phyloP scores from a whole-genome alignment of 2,797 vertebrate species.

The Poecilia wingei region DNA sequence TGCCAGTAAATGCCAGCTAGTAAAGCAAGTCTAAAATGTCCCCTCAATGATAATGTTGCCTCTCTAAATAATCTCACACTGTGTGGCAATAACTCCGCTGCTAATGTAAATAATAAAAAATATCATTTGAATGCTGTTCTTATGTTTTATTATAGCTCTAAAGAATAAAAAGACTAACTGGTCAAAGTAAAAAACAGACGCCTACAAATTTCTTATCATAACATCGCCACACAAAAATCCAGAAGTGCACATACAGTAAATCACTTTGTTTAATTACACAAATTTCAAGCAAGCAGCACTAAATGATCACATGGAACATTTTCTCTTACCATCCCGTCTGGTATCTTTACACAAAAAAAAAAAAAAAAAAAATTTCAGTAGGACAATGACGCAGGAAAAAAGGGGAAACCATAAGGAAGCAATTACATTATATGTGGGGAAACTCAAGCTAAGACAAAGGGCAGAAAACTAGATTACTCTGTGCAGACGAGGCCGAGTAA shows the following conservation, averaged over 20 bases:
- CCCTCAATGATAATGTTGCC: neutral
- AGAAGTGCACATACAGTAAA: neutral
- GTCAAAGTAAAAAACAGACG: neutral
- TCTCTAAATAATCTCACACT: neutral
- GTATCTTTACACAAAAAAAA: conserved; percentile 19
- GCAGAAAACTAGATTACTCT: conserved; percentile 64
- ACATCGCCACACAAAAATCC: neutral
- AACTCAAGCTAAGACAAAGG: conserved; percentile 64
- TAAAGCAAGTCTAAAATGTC: neutral
- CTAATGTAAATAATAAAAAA: neutral
- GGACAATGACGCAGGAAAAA: conserved; percentile 26
- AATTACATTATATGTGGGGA: conserved; percentile 68
- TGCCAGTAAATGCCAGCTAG: neutral
- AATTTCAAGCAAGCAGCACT: neutral
- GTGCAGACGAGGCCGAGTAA: conserved; percentile 64
- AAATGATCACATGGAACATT: neutral
- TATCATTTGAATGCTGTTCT: neutral
- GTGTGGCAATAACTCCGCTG: neutral
- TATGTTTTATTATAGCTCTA: neutral
- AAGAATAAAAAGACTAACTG: neutral
- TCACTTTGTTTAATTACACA: neutral
- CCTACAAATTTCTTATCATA: neutral
- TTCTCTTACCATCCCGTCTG: conserved; percentile 16
- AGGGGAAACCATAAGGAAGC: conserved; percentile 60
- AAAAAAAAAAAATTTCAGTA: neutral